These are phyloP conservation scores for Scartelaos histophorus DNA, from an alignment of 2,113 vertebrate species.

Conservation along the genomic window DNA sequence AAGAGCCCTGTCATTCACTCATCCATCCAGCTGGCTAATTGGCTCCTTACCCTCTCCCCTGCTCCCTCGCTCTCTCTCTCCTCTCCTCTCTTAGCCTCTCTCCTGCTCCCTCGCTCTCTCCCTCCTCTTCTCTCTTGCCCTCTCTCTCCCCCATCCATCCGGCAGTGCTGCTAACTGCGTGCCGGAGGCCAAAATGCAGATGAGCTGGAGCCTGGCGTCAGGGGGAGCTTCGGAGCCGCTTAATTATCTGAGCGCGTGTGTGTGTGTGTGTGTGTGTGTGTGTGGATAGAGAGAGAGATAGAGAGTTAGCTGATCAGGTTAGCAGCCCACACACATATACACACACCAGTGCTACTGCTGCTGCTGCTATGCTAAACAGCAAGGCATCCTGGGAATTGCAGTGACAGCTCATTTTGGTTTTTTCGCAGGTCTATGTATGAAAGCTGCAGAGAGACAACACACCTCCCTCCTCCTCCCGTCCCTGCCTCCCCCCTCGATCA, in stretches of 20 bases:
- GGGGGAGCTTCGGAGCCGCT: slow-evolving; percentile 95
- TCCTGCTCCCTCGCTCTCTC: slow-evolving; percentile 79
- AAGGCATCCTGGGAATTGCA: slow-evolving; percentile 99
- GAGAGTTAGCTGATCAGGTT: slow-evolving; percentile 66
- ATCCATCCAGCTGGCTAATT: slow-evolving; percentile 99
- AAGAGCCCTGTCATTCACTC: slow-evolving; percentile 99
- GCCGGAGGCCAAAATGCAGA: slow-evolving; percentile 99
- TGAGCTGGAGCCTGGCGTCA: slow-evolving; percentile 80
- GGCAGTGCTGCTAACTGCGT: slow-evolving; percentile 99
- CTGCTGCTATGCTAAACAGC: slow-evolving; percentile 98
- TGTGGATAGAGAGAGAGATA: slow-evolving; percentile 72
- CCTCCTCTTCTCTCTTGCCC: slow-evolving; percentile 35
- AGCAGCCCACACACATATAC: slow-evolving; percentile 80
- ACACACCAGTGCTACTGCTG: slow-evolving; percentile 47
- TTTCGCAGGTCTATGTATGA: slow-evolving; percentile 84
- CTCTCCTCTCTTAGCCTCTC: slow-evolving; percentile 43
- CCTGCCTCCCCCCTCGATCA: not conserved
- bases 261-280: slow-evolving; percentile 73
- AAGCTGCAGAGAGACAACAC: slow-evolving; percentile 90
- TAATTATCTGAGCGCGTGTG: slow-evolving; percentile 98
- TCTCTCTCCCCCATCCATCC: slow-evolving; percentile 91
- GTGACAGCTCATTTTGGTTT: slow-evolving; percentile 99
- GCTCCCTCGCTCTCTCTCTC: slow-evolving; percentile 24
- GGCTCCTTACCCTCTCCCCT: slow-evolving; percentile 94
- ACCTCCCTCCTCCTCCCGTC: slow-evolving; percentile 27